Conservation (phyloP, 2,888 invertebrate species). For the Xanthorhoe spadicearia region DNA sequence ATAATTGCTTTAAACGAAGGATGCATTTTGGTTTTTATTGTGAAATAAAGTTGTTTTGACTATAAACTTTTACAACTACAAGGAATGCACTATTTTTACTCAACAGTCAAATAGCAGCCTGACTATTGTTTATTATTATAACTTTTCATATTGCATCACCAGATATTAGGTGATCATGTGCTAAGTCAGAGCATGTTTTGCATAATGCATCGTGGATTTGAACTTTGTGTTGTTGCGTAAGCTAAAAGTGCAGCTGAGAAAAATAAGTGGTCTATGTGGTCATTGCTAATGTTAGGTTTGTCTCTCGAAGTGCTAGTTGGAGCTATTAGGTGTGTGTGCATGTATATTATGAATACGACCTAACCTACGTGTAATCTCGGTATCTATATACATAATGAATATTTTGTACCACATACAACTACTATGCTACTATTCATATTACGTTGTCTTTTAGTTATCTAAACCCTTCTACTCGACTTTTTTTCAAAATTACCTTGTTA, state of each 20-base stretch:
- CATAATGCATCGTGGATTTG: slow-evolving; percentile 2
- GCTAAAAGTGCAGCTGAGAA: slow-evolving; percentile 10
- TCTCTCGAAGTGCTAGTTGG: neutral
- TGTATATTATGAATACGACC: neutral
- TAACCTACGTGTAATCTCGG: neutral
- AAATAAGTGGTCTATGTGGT: slow-evolving; percentile 3
- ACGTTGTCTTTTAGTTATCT: too few species aligned
- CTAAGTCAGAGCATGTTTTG: slow-evolving; percentile 3
- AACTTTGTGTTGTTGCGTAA: slow-evolving; percentile 21
- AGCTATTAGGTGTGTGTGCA: neutral
- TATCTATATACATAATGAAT: neutral
- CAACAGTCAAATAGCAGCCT: neutral
- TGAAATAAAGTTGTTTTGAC: slow-evolving; percentile 23
- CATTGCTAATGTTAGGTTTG: neutral
- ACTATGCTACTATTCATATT: too few species aligned
- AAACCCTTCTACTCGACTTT: too few species aligned
- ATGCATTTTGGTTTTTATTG: slow-evolving; percentile 29
- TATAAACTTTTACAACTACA: slow-evolving; percentile 9
- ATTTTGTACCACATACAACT: too few species aligned
- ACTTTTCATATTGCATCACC: neutral
- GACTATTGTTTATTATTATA: neutral
- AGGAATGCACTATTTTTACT: neutral
- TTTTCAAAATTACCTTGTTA: too few species aligned
- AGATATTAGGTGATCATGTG: neutral
- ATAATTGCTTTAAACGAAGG: slow-evolving; percentile 40